phyloP scores from a whole-genome alignment of 2,888 invertebrate genomes.

The Trachelus tabidus region DNA sequence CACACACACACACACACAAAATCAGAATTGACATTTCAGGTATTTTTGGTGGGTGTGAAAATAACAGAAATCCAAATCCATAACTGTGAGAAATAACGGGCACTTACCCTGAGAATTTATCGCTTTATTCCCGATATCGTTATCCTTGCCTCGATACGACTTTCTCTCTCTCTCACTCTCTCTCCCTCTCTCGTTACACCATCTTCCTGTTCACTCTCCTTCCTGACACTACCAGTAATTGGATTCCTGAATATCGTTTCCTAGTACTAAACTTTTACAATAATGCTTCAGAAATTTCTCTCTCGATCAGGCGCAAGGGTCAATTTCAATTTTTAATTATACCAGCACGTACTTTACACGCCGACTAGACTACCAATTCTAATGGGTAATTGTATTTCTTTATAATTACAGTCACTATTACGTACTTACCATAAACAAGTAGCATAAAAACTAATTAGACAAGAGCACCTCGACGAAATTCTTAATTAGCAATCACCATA shows the following conservation, averaged over 20 bases:
- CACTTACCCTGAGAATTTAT: constrained; percentile 20
- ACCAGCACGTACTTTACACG: neutral
- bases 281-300: constrained; percentile 15
- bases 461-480: neutral
- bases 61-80: constrained; percentile 19
- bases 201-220: neutral
- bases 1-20: neutral
- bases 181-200: neutral
- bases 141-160: constrained; percentile 22
- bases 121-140: constrained; percentile 21
- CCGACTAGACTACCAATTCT: neutral
- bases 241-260: constrained; percentile 22
- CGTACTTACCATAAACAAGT: neutral
- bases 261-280: constrained; percentile 19
- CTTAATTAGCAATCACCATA: neutral
- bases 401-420: neutral
- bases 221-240: constrained; percentile 23
- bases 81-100: constrained; percentile 21
- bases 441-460: neutral
- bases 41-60: neutral
- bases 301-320: neutral
- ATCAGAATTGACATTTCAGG: neutral
- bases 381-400: neutral
- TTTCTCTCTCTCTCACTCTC: neutral
- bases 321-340: neutral